Evolutionary conservation across 2,888 invertebrate species (phyloP), one percentile per base, ranked within the genome.

Genomic region (Anticlea derivata): DNA sequence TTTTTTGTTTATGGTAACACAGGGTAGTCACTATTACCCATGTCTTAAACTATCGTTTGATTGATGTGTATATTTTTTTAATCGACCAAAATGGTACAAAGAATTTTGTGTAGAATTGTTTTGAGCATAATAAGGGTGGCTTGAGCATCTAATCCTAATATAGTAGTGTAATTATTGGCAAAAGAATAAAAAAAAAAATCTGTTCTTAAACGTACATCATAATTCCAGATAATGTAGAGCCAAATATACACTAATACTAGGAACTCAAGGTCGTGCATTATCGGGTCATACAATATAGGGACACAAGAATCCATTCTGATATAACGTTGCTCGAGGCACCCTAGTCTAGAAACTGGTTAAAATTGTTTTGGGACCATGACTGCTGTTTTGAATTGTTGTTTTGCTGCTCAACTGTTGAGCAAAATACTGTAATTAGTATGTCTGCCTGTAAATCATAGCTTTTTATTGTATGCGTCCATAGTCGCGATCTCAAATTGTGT

Each of bases 311-410:
- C n/a, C n/a, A n/a, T n/a, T n/a, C n/a, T n/a, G n/a, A n/a, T n/a
- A n/a, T n/a, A 20, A 22, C 23, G 22, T 51, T 38, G 52, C 33
- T 38, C 35, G 30, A 23, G 47, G 11, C 37, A 38, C 27, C 20
- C 22, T 37, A 8, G n/a, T n/a, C n/a, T n/a, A n/a, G n/a, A 17
- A 27, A 39, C 24, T 55, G 40, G 41, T 50, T 48, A 11, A 47
- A 60, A 56, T 71, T 77, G 70, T 72, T 81, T 77, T 61, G 82
- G 83, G 83, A 83, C 83, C 83, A 83, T 68, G 61, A 67, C 65
- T 70, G 73, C 48, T n/a, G n/a, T n/a, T 41, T 55, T 54, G 63
- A 65, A 34, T 37, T 41, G 61, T 61, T 63, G 51, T 63, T 62
- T 70, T 65, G 59, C 65, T 63, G 43, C 29, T 52, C 46, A 33